These are phyloP conservation scores for Lytechinus pictus DNA, from an alignment of 35 echinoderm and acorn worm species.

Conservation along the genomic window DNA sequence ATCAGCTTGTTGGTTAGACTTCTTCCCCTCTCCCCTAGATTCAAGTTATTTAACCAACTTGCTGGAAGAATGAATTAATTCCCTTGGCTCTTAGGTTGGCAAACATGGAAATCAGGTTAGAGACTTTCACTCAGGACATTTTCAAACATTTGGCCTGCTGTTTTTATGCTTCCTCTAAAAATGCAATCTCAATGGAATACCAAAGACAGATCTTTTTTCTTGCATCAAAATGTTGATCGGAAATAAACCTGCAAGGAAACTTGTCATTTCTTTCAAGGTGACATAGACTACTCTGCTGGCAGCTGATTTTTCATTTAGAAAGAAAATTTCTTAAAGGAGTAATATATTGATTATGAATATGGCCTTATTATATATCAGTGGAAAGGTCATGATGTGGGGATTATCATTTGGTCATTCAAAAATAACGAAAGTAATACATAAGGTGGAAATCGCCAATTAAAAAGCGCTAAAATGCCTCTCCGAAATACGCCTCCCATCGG, in stretches of 20 bases:
- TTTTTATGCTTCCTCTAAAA: background rate
- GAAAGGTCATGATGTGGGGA: no score
- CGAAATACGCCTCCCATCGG: no score
- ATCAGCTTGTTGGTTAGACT: background rate
- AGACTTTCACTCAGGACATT: background rate
- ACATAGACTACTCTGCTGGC: no score
- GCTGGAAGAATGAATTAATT: background rate
- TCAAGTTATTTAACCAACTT: constrained; percentile 20
- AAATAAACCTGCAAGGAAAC: constrained; percentile 3
- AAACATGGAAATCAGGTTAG: constrained; percentile 18
- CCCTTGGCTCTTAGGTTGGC: background rate
- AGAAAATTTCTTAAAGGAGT: background rate
- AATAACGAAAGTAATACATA: no score
- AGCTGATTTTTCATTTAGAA: background rate
- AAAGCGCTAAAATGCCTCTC: no score
- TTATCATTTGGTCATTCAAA: no score
- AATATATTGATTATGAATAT: no score
- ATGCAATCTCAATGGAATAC: background rate
- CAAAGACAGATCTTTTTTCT: background rate
- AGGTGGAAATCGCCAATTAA: no score
- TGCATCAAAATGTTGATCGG: background rate
- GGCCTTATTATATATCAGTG: no score
- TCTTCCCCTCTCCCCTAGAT: background rate
- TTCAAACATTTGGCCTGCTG: constrained; percentile 4
- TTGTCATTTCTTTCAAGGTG: background rate